phyloP scores from a whole-genome alignment of 2,113 vertebrate species.

The Elachura formosa region DNA sequence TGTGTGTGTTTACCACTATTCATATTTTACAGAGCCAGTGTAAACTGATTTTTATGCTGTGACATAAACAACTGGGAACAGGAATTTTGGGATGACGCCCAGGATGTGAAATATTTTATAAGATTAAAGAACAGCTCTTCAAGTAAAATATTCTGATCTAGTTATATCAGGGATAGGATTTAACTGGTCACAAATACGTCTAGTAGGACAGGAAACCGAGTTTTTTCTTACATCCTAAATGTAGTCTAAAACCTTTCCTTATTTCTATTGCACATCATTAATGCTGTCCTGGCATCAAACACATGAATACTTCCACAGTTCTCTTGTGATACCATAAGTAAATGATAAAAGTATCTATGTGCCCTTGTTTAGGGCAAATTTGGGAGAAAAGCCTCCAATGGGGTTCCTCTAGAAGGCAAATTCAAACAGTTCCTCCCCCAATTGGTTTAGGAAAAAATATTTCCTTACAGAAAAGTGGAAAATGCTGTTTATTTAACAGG shows the following conservation, averaged over 20 bases:
- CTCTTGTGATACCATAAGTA: neutral
- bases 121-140: slow-evolving; percentile 6
- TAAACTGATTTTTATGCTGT: neutral
- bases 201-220: neutral
- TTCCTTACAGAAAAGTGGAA: too few species aligned
- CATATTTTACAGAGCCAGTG: neutral
- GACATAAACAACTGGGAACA: neutral
- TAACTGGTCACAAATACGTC: neutral
- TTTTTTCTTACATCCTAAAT: neutral
- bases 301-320: neutral
- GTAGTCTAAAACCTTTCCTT: neutral
- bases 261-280: neutral
- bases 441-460: too few species aligned
- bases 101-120: neutral
- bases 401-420: too few species aligned
- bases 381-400: too few species aligned
- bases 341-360: neutral
- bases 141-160: slow-evolving; percentile 3
- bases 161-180: slow-evolving; percentile 16
- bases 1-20: neutral
- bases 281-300: neutral
- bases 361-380: too few species aligned
- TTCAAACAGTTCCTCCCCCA: too few species aligned
- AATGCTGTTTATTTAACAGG: too few species aligned
- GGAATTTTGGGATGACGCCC: neutral